Base-by-base conservation (phyloP, 1,140 invertebrate genomes). In the Drosophila suzukii region DNA sequence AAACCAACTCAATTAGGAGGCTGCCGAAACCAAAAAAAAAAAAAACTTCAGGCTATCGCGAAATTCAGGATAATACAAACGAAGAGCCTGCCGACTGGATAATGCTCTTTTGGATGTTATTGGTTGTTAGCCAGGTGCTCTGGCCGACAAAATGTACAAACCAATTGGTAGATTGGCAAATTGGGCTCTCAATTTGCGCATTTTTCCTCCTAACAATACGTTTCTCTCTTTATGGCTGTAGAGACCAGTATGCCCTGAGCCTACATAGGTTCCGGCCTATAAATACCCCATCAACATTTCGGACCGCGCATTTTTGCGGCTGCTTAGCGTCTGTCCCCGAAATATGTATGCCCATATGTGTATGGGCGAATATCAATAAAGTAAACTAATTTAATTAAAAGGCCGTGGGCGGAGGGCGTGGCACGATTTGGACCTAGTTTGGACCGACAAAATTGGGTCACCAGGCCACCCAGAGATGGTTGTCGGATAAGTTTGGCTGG, bases 371-470 rank as follows among this genome's bases (percentile, higher is more conserved):
- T 74, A 78, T 86, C 67, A 72, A 83, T 74, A 80, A 83, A 83
- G 82, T 70, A 75, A 85, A 77, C 79, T 88, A 88, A 88, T 86
- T 86, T 73, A 82, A 86, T 86, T 88, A 88, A 86, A 86, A 53
- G 55, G 46, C 50, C 47, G 47, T 38, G 44, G 51, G 54, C 49
- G 11, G 44, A 10, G 15, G 34, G 38, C 20, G 15, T 58, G 34
- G 63, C 24, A 20, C 6, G 27, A 10, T 6, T 17, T 39, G 8
- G 12, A 12, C 34, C 12, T 36, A 17, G 51, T 47, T 15, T 47
- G 11, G 27, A 17, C 13, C 32, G n/a, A 51, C 46, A 54, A 61
- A 74, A 73, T 73, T 43, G 41, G 43, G 67, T 55, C 44, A 60
- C 32, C 20, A 17, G 34, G 47, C n/a, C 27, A 30, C 13, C 13